Evolutionary conservation across 2,888 invertebrate genomes (phyloP), one percentile per base, ranked within the genome.

Genomic region (Calliphora vomitoria): DNA sequence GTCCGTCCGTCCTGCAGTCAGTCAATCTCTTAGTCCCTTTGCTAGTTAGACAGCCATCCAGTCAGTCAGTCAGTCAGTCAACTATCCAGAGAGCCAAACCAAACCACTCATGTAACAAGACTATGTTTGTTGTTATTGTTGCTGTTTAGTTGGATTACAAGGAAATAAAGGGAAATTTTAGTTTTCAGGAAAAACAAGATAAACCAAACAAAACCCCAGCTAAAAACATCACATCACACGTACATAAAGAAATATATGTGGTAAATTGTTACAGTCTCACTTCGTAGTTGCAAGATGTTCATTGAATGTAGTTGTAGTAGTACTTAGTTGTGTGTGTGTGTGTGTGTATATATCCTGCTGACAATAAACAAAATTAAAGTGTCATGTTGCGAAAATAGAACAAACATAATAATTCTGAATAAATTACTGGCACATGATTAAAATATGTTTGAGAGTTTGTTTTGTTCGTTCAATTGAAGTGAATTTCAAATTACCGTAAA

Each of bases 161-260:
- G 74, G 55, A 86, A 82, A 86, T 86, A 79, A 86, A 82, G 75
- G 79, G 79, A 80, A 82, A 74, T 80, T 53, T 41, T 53, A 18
- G 53, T 62, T 75, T 81, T 53, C 64, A 41, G 81, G 81, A 62
- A 74, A 41, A 72, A 84, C 64, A 78, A 71, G 44, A 78, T 41
- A 72, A 55, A 75, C 10, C 31, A 75, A 69, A 53, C 25, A 38
- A 75, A 82, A 31, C 58, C n/a, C 55, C 2, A 55, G 15, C 20
- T 44, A 20, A 64, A 35, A 50, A 20, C 11, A 20, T 18, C 44
- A 47, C n/a, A 35, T 35, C 35, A 75, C 62, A 75, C 18, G 0
- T 6, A 62, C 31, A 31, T 15, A 60, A 25, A 55, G 1, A 55
- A 25, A 18, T 53, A 5, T 35, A 50, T 69, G 0, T 69, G 44